Base-by-base conservation (phyloP, 1,140 invertebrate genomes). In the Drosophila simulans region DNA sequence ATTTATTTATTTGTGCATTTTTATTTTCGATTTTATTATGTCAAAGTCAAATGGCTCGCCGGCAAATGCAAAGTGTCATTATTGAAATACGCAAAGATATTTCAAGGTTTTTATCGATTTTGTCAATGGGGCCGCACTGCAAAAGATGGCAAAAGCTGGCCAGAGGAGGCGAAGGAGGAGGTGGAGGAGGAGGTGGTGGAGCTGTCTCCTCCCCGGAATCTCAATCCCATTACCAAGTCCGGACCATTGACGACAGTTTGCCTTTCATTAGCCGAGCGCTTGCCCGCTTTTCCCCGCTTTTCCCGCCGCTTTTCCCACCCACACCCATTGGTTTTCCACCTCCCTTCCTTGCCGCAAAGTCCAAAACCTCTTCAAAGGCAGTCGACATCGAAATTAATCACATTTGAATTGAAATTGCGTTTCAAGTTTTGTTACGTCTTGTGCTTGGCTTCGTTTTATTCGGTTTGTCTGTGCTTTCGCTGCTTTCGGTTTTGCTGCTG, bases 71-170 rank as follows among this genome's bases (percentile, higher is more conserved):
- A 72, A 77, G 66, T 73, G 58, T 57, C 77, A 78, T 73, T 73
- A 78, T 59, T 71, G 46, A 58, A 52, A 80, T 66, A 59, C 42
- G 42, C 58, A 68, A 59, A 73, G 77, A 70, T 78, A 77, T 74
- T 80, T 77, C 81, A 86, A 77, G 81, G 81, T 66, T 74, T 60
- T 62, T 77, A 86, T 86, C 80, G 81, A 86, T 86, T 85, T 83
- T 79, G 80, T 65, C 55, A 65, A 62, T 53, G 55, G 42, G 71
- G 35, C 54, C 31, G 37, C 70, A 72, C 20, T 39, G 54, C 59
- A 45, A 37, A 48, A 46, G 68, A 42, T 51, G 37, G 31, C 54
- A 8, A 5, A 10, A 40, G 31, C 8, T 54, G 51, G n/a, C 12
- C 5, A n/a, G n/a, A 40, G n/a, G 17, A n/a, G 27, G 35, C 10